Base-by-base conservation (phyloP, 2,113 vertebrate genomes). In the Vulpes ferrilata region DNA sequence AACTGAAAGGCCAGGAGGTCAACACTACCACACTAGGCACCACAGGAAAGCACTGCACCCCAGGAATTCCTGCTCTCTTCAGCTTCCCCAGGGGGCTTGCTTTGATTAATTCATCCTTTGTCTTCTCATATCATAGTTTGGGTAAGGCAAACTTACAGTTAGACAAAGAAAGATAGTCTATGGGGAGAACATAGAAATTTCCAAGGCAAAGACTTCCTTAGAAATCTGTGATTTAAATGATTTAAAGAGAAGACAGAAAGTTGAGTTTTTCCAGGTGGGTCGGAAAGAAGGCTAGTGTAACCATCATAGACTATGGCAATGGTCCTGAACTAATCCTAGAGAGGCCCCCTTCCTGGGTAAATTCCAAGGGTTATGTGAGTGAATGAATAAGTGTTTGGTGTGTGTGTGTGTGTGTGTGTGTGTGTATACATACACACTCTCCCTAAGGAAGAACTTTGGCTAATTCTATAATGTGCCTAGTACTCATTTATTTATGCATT, bases 251-350 rank as follows among this genome's bases (percentile, higher is more conserved):
- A 86, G 91, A 91, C 48, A 95, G 83, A 95, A 95, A 73, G 25
- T 27, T 85, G 84, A 95, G 90, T 55, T 97, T 97, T 96, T 97
- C 90, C 94, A 98, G 96, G 95, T 97, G 94, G 94, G 51, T 30
- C 97, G 95, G 94, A 93, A 96, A 95, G 78, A 81, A 64, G 67
- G 59, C 93, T 78, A 93, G 65, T 88, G 95, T 97, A 74, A 76
- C 96, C 95, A 94, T 76, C 84, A 95, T 5, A 88, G 93, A 71
- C 67, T 15, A 80, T 85, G 88, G 96, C 88, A 95, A 96, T 88
- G 93, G 85, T 95, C 93, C 95, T 90, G 88, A 97, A 97, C 95
- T 93, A 97, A 96, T 88, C 88, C 55, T 89, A 71, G 43, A 90
- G 69, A 90, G 88, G 93, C 59, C 90, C 76, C 80, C 74, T 90